These are phyloP conservation scores for Oxycera nigricornis DNA, from an alignment of 2,888 invertebrate genomes.

Conservation along the genomic window DNA sequence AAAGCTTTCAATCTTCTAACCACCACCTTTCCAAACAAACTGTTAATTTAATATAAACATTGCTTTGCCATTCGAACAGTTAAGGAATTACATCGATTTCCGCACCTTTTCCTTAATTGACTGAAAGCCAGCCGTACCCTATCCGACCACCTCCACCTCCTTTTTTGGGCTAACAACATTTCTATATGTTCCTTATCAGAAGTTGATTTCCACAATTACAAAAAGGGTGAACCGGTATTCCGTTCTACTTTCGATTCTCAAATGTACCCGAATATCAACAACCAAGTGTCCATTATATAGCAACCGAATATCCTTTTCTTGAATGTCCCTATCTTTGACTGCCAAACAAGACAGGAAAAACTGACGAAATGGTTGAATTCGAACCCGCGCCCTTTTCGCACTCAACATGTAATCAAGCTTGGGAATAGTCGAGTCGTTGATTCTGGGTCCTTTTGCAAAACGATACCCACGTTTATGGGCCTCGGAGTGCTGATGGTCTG, in stretches of 20 bases:
- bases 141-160: neutral
- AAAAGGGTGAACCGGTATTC: neutral
- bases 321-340: neutral
- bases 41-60: slow-evolving; percentile 25
- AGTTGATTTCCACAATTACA: too few relatives aligned
- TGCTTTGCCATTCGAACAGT: neutral
- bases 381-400: neutral
- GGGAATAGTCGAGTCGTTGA: slow-evolving; percentile 15
- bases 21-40: neutral
- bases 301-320: neutral
- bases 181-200: too few relatives aligned
- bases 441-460: slow-evolving; percentile 22
- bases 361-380: neutral
- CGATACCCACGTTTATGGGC: slow-evolving; percentile 13
- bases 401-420: neutral
- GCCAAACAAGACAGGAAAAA: slow-evolving; percentile 4
- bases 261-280: neutral
- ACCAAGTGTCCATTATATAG: slow-evolving; percentile 8
- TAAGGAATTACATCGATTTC: slow-evolving; percentile 22
- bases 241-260: neutral
- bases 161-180: too few relatives aligned
- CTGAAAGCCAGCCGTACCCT: neutral
- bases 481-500: too few relatives aligned
- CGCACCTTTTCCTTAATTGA: slow-evolving; percentile 23
- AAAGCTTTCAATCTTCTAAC: too few relatives aligned